These are phyloP conservation scores for Epizoanthus illoricatus DNA, from an alignment of 92 coral and sea anemone genomes.

Conservation along the genomic window DNA sequence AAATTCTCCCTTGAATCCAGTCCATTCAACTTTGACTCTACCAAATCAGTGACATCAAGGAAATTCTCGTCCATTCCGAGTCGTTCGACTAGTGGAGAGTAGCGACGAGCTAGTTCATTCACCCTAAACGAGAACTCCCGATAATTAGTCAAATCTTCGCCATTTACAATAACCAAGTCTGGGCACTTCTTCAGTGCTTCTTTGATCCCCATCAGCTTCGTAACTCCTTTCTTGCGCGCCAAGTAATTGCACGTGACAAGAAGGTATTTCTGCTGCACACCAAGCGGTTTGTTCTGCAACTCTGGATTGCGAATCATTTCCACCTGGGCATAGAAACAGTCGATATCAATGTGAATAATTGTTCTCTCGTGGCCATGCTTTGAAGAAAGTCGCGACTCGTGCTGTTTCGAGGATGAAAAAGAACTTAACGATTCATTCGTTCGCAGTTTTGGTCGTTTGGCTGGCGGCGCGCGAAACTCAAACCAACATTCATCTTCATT, in stretches of 20 bases:
- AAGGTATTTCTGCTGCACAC: slow-evolving; percentile 78
- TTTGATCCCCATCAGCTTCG: slow-evolving; percentile 64
- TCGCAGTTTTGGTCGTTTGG: slow-evolving; percentile 24
- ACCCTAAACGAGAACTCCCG: slow-evolving; percentile 73
- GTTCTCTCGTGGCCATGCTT: slow-evolving; percentile 60
- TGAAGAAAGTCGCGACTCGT: not conserved
- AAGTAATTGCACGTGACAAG: slow-evolving; percentile 83
- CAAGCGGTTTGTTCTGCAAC: slow-evolving; percentile 62
- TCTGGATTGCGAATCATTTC: slow-evolving; percentile 76
- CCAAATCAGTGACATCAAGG: slow-evolving; percentile 75
- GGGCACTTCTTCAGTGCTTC: slow-evolving; percentile 83
- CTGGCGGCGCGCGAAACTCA: slow-evolving; percentile 24
- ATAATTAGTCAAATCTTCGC: slow-evolving; percentile 73
- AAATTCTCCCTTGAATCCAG: not conserved
- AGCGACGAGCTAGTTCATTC: slow-evolving; percentile 48
- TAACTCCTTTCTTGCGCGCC: slow-evolving; percentile 76
- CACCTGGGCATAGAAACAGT: slow-evolving; percentile 89
- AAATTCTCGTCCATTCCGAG: slow-evolving; percentile 84
- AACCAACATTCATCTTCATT: slow-evolving; percentile 30
- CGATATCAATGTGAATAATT: slow-evolving; percentile 77
- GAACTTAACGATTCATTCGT: not conserved
- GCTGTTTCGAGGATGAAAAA: not conserved
- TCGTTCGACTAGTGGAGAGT: slow-evolving; percentile 75
- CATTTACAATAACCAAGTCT: slow-evolving; percentile 74
- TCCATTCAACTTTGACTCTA: slow-evolving; percentile 41